Evolutionary conservation across 30 jellyfish, hydroid and myxozoan species (phyloP).

Genomic region (Clytia hemisphaerica): DNA sequence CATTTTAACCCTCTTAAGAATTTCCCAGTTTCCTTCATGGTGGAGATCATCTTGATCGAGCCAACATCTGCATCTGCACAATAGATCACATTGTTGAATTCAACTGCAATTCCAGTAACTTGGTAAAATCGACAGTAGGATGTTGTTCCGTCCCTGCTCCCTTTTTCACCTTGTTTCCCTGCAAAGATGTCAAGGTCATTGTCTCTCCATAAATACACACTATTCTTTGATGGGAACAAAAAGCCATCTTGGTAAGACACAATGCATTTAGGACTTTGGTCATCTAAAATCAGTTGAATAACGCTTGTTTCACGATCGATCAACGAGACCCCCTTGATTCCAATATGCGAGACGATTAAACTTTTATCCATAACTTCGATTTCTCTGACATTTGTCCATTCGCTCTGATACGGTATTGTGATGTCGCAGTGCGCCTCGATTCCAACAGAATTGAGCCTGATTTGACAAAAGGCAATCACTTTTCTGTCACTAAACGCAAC

Average conservation of each 20-base stretch:
- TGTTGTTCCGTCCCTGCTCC: not conserved
- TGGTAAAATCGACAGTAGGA: constrained; percentile 2
- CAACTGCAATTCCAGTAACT: constrained; percentile 9
- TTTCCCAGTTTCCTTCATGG: constrained; percentile 12
- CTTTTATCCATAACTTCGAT: too few species aligned
- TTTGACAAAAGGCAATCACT: not conserved
- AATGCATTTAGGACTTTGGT: too few species aligned
- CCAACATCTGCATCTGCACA: not conserved
- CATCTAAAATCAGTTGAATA: too few species aligned
- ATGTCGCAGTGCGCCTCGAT: constrained; percentile 20
- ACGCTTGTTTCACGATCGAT: too few species aligned
- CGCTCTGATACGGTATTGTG: not conserved
- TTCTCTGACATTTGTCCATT: too few species aligned
- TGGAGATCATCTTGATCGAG: constrained; percentile 15
- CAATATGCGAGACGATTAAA: too few species aligned
- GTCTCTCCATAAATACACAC: too few species aligned
- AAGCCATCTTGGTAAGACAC: too few species aligned
- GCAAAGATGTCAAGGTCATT: too few species aligned
- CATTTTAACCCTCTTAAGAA: not conserved
- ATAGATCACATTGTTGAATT: constrained; percentile 27
- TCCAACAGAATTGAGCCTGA: constrained; percentile 25
- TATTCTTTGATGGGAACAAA: too few species aligned
- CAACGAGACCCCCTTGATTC: too few species aligned
- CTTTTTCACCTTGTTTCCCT: not conserved
- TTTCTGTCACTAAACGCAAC: too few species aligned